Conservation (phyloP, 2,797 vertebrate genomes). For the Mormyrus hasselquistii region DNA sequence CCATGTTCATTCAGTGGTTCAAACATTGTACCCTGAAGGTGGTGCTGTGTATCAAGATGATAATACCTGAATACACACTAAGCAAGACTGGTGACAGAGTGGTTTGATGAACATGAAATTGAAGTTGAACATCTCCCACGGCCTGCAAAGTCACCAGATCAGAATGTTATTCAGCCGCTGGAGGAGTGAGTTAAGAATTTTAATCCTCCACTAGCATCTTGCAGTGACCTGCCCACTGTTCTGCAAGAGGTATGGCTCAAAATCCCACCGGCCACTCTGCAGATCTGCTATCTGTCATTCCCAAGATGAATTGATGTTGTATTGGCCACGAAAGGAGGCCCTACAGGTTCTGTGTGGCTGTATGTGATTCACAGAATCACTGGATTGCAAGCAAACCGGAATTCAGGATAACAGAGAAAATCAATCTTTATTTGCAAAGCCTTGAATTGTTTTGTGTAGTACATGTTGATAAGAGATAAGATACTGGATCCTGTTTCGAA, state of each 20-base stretch:
- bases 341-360: background rate
- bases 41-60: background rate
- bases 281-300: background rate
- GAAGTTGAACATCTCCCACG: background rate
- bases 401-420: background rate
- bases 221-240: background rate
- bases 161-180: background rate
- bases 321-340: background rate
- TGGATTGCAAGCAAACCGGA: background rate
- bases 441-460: constrained; percentile 14
- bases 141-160: background rate
- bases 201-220: background rate
- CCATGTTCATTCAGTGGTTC: background rate
- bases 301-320: background rate
- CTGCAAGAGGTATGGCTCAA: background rate
- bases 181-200: background rate
- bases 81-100: background rate
- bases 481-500: background rate
- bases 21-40: background rate
- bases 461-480: constrained; percentile 7
- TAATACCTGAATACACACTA: background rate
- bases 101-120: background rate
- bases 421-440: constrained; percentile 2
- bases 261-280: background rate
- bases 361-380: background rate